A percentile compares a stretch with the other conserved stretches of the same genome.
Conservation (phyloP, 2,888 invertebrate genomes). For the Amitus sp. region DNA sequence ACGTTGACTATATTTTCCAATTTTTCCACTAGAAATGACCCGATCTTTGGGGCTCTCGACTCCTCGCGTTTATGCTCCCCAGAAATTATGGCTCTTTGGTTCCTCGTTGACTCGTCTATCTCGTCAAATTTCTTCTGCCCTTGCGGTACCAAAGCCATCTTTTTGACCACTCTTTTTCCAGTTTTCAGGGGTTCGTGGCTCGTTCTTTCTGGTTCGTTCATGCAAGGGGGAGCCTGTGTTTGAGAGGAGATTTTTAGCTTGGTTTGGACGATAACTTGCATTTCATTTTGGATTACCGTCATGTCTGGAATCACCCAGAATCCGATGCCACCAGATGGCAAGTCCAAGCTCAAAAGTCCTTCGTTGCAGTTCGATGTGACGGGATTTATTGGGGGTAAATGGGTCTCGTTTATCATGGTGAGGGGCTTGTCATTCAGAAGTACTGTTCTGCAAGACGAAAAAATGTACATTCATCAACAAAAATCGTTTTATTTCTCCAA, state of each 20-base stretch:
- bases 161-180: constrained; percentile 4
- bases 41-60: constrained; percentile 15
- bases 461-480: neutral
- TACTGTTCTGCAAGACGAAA: constrained; percentile 67
- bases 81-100: neutral
- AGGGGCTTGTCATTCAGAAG: constrained; percentile 74
- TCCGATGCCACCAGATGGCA: constrained; percentile 76
- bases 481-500: neutral
- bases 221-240: constrained; percentile 50
- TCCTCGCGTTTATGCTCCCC: neutral
- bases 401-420: constrained; percentile 70
- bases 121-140: neutral
- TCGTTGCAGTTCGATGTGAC: constrained; percentile 67
- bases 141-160: constrained; percentile 17
- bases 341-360: constrained; percentile 69
- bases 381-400: constrained; percentile 65
- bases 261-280: neutral
- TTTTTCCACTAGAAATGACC: constrained; percentile 37
- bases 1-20: constrained; percentile 41
- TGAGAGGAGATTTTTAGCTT: neutral
- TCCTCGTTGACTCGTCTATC: neutral
- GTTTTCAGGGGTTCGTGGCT: neutral
- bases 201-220: neutral
- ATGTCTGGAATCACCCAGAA: constrained; percentile 81
- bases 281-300: constrained; percentile 60